Base-by-base conservation (phyloP, 1,140 invertebrate genomes). In the Eufriesea mexicana region DNA sequence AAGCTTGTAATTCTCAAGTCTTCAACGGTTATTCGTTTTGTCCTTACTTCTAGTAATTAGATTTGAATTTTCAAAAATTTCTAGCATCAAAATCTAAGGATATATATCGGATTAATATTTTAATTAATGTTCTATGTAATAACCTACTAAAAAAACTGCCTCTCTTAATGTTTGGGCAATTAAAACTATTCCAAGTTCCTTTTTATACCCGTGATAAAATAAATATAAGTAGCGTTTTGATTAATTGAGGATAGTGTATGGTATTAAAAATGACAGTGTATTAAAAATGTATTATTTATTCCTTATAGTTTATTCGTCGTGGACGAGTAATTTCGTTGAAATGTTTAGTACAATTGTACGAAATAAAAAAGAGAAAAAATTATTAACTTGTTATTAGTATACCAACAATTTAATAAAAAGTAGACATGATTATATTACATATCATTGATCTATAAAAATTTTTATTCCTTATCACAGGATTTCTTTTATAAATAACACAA, bases 1-100 rank as follows among this genome's bases (percentile, higher is more conserved):
- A 89, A 61, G 84, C 86, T 89, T 90, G 88, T 91, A 89, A 91
- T 92, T 92, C 89, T 92, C 88, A 90, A 92, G 89, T 59, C 88
- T 91, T 89, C 76, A 64, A 86, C 51, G 78, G 70, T 86, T 82
- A 82, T 82, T 86, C 45, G 67, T 83, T 54, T 86, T 64, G 7
- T 84, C 82, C 80, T 88, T 84, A 72, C 47, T 86, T 82, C 82
- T 88, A 66, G 49, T 71, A 55, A 70, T 88, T 79, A 83, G 57
- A 82, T 20, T 79, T 20, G 55, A 51, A 67, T 77, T 14, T 83
- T 25, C 61, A 73, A 78, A 74, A 74, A 62, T 68, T 86, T 86
- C 20, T 70, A 70, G 74, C 16, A 75, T 54, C 54, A 57, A 76
- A 55, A 49, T 82, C 23, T 55, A 76, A 18, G 28, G 5, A 49